Evolutionary conservation across 2,113 vertebrate genomes (phyloP).

Genomic region (Meriones unguiculatus): DNA sequence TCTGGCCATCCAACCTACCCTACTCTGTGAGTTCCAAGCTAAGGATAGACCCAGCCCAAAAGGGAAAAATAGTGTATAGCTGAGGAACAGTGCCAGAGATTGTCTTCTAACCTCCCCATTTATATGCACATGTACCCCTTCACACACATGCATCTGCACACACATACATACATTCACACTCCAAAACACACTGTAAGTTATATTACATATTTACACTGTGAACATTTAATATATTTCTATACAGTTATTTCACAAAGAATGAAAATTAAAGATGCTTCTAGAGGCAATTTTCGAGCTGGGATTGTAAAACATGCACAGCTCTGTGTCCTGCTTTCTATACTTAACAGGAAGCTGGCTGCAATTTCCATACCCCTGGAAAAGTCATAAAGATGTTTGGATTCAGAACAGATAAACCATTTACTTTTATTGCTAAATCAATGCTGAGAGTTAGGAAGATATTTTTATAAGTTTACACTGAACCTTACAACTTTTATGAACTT

Average conservation of each 20-base stretch:
- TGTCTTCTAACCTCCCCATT: not conserved
- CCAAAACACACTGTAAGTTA: not conserved
- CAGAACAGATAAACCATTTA: not conserved
- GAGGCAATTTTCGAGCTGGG: not conserved
- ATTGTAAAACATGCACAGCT: slow-evolving; percentile 22
- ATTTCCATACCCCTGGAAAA: not conserved
- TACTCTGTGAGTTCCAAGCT: not conserved
- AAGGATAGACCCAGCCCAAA: not conserved
- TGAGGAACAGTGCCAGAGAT: not conserved
- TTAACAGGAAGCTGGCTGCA: not conserved
- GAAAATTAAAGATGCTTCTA: not conserved
- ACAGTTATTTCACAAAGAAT: not conserved
- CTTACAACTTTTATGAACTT: not conserved
- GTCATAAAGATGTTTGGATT: slow-evolving; percentile 9
- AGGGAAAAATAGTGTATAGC: not conserved
- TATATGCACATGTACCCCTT: not conserved
- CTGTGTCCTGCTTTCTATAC: not conserved
- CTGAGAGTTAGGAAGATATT: not conserved
- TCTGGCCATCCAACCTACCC: not conserved
- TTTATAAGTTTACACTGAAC: not conserved
- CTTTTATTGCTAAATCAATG: slow-evolving; percentile 11
- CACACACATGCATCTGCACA: not conserved
- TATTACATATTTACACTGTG: not conserved
- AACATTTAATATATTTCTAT: slow-evolving; percentile 46
- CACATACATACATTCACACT: too few relatives aligned